These are phyloP conservation scores for Drosophila tani DNA, from an alignment of 1,140 invertebrate genomes.

Conservation along the genomic window DNA sequence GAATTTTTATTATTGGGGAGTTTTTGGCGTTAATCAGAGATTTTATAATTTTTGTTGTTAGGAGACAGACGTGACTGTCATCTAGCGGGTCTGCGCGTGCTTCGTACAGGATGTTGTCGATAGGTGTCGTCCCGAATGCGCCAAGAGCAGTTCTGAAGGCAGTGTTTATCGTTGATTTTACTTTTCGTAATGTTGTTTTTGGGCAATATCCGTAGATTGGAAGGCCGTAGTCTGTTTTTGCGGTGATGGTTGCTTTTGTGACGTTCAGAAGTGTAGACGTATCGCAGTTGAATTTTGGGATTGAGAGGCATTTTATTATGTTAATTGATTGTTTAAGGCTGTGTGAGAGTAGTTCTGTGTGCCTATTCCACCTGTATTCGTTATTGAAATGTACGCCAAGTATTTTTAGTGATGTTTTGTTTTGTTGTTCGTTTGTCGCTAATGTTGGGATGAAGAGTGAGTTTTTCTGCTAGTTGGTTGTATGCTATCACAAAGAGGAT, in stretches of 20 bases:
- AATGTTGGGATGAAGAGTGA: conserved; percentile 7
- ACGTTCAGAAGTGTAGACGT: conserved; percentile 9
- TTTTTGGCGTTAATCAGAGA: too few relatives aligned
- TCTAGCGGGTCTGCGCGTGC: too few relatives aligned
- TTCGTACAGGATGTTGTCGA: too few relatives aligned
- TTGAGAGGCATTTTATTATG: too few relatives aligned
- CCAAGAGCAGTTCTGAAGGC: conserved; percentile 9
- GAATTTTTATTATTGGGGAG: too few relatives aligned
- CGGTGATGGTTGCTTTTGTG: conserved; percentile 6
- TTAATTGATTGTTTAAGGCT: too few relatives aligned
- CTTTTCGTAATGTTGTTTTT: too few relatives aligned
- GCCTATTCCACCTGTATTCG: conserved; percentile 8
- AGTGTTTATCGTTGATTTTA: neutral
- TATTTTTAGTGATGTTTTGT: conserved; percentile 5
- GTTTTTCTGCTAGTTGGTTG: conserved; percentile 9
- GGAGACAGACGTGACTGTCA: too few relatives aligned
- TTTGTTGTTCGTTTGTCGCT: too few relatives aligned
- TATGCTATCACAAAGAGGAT: conserved; percentile 19
- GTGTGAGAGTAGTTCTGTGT: conserved; percentile 20
- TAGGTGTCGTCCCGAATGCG: neutral
- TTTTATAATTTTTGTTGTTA: too few relatives aligned
- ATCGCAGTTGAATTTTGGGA: too few relatives aligned
- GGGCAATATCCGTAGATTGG: neutral
- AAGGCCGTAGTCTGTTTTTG: neutral
- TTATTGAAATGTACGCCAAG: conserved; percentile 38